These are phyloP conservation scores for Lophura nycthemera DNA, from an alignment of 2,113 vertebrate genomes.

Conservation along the genomic window DNA sequence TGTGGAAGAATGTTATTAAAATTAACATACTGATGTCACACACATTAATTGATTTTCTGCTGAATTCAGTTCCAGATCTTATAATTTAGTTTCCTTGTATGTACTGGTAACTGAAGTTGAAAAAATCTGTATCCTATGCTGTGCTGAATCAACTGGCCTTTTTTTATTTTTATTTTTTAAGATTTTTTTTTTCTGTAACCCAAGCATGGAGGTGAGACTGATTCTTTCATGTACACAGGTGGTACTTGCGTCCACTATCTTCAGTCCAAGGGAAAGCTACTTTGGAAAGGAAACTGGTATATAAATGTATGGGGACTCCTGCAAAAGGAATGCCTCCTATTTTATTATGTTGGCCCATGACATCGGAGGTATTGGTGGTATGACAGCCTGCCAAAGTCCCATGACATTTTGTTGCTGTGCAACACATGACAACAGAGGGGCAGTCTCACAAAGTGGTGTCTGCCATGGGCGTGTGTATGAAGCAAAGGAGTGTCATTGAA, in stretches of 20 bases:
- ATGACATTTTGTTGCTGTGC: no score
- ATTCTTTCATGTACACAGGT: background rate
- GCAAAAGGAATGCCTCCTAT: no score
- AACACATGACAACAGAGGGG: no score
- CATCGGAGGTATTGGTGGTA: no score
- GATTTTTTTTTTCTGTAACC: background rate
- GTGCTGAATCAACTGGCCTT: background rate
- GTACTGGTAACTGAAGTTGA: background rate
- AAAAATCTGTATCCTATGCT: accelerated
- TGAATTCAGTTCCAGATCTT: background rate
- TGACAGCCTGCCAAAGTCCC: no score
- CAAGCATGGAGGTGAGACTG: background rate
- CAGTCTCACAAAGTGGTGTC: no score
- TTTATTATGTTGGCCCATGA: no score
- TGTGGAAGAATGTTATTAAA: background rate
- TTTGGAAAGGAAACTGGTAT: background rate
- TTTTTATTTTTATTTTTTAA: background rate
- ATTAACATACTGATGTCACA: background rate
- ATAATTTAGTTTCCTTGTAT: background rate
- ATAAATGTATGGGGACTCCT: background rate
- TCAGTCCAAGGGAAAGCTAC: background rate
- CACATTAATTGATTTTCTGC: background rate
- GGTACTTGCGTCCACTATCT: background rate
- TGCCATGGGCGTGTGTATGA: no score
- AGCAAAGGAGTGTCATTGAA: no score